Evolutionary conservation across 2,888 invertebrate species (phyloP).

Genomic region (Heliconius cydno): DNA sequence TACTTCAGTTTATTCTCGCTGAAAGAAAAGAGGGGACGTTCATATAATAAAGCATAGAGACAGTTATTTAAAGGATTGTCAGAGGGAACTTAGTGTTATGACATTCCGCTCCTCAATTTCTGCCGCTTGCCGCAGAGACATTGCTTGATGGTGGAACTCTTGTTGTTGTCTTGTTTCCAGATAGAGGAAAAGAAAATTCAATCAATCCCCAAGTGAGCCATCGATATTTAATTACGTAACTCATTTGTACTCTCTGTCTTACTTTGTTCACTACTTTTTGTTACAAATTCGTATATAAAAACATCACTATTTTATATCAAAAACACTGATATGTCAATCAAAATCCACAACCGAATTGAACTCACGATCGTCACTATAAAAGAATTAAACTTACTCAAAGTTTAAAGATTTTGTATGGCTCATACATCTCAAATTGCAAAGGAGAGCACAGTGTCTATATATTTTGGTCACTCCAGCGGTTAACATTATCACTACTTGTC

Average conservation of each 20-base stretch:
- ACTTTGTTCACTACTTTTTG: no score
- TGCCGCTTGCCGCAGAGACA: no score
- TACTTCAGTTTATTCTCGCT: background rate
- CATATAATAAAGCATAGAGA: background rate
- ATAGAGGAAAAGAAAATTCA: no score
- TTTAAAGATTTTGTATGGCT: background rate
- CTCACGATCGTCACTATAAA: background rate
- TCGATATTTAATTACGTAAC: no score
- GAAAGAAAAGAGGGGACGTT: background rate
- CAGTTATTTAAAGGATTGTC: no score
- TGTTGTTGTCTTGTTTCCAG: no score
- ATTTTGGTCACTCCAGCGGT: background rate
- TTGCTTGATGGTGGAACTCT: no score
- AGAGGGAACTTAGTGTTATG: no score
- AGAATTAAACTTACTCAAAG: background rate
- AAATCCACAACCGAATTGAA: background rate
- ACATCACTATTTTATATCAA: background rate
- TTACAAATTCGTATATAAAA: background rate
- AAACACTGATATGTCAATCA: background rate
- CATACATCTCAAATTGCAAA: background rate
- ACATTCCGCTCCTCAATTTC: no score
- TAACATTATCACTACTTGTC: background rate
- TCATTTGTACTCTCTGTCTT: no score
- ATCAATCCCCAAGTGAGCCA: no score
- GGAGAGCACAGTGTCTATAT: background rate